phyloP scores from a whole-genome alignment of 2,113 vertebrate genomes.

The Atractosteus spatula region DNA sequence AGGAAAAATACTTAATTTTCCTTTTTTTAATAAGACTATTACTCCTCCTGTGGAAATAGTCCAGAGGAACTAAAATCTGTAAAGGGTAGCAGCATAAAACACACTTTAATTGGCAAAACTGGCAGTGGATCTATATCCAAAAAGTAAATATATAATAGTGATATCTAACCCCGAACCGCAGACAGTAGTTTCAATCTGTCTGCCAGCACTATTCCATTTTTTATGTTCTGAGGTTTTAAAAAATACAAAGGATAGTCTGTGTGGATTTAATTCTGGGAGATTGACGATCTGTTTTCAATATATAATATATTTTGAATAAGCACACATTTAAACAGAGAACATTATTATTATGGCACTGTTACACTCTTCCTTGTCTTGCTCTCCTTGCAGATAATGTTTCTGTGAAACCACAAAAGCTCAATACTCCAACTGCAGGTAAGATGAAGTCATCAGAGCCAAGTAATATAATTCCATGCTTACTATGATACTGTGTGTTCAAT shows the following conservation, averaged over 20 bases:
- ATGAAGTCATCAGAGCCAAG: too few species aligned
- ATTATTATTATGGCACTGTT: background rate
- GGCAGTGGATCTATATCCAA: background rate
- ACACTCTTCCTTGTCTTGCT: background rate
- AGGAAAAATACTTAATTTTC: too few species aligned
- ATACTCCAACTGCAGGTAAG: background rate
- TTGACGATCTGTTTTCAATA: constrained; percentile 5
- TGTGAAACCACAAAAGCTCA: background rate
- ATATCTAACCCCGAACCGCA: background rate
- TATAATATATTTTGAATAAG: background rate
- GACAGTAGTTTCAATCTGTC: background rate
- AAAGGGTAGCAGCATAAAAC: too few species aligned
- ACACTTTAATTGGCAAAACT: background rate
- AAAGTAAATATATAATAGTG: background rate
- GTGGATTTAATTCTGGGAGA: background rate
- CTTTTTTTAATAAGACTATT: too few species aligned
- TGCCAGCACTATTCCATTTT: background rate
- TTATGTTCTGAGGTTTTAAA: background rate
- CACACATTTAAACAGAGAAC: background rate
- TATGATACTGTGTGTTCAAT: too few species aligned
- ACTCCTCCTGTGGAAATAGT: too few species aligned
- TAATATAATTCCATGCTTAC: too few species aligned
- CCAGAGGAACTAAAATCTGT: too few species aligned
- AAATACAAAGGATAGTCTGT: background rate
- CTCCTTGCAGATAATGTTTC: background rate